Percentiles rank a stretch among this genome's conserved stretches.
Evolutionary conservation across 2,888 invertebrate species (phyloP).

Genomic region (Neria commutata): DNA sequence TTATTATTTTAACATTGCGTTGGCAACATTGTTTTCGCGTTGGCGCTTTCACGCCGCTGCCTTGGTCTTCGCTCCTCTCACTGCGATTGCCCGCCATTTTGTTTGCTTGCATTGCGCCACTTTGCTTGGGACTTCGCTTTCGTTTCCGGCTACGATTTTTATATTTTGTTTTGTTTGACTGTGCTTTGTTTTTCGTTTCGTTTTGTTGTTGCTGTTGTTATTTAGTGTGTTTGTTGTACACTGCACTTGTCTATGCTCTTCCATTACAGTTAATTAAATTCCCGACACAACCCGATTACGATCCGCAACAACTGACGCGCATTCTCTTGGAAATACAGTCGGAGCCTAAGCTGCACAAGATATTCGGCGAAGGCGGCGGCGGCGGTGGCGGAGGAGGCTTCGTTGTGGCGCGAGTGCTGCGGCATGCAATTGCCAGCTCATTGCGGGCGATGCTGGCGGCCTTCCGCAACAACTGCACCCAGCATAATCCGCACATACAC

Average conservation of each 20-base stretch:
- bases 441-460: conserved; percentile 63
- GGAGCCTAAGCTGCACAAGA: conserved; percentile 61
- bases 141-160: neutral
- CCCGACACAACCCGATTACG: conserved; percentile 48
- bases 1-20: too few relatives aligned
- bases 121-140: too few relatives aligned
- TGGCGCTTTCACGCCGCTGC: too few relatives aligned
- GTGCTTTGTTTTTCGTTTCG: too few relatives aligned
- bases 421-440: conserved; percentile 64
- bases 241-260: neutral
- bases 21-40: too few relatives aligned
- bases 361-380: conserved; percentile 56
- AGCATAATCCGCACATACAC: conserved; percentile 60
- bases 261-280: conserved; percentile 56
- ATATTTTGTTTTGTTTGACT: neutral
- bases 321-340: conserved; percentile 59
- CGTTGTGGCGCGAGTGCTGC: conserved; percentile 63
- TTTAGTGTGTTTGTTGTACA: too few relatives aligned
- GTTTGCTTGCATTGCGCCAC: too few relatives aligned
- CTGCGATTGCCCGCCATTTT: too few relatives aligned
- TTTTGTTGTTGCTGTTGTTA: neutral
- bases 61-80: too few relatives aligned
- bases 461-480: conserved; percentile 60
- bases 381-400: conserved; percentile 54
- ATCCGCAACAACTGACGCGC: conserved; percentile 50